Evolutionary conservation across 35 echinoderm and acorn worm species (phyloP).

Genomic region (Ptychodera flava): DNA sequence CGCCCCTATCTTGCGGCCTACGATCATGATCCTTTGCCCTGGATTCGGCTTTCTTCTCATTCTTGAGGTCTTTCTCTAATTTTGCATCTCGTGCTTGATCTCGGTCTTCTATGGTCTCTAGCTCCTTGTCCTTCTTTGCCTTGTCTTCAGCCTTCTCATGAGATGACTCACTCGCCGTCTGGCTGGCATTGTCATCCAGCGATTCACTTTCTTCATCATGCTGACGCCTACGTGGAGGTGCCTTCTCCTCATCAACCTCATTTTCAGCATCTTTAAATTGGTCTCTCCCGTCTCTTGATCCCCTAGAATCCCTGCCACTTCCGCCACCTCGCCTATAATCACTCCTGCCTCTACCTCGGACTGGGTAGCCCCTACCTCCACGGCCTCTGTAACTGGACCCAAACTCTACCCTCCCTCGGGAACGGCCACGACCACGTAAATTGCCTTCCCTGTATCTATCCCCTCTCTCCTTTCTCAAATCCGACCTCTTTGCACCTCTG

Average conservation of each 20-base stretch:
- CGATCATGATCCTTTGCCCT: conserved; percentile 20
- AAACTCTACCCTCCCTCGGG: neutral
- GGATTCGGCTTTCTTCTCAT: neutral
- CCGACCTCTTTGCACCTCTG: neutral
- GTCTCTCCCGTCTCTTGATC: conserved; percentile 35
- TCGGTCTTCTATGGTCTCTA: neutral
- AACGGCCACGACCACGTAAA: neutral
- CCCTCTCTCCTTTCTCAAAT: neutral
- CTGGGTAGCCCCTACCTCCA: neutral
- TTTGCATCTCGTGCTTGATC: conserved; percentile 9
- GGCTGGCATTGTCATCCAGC: conserved; percentile 17
- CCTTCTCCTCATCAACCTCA: conserved; percentile 31
- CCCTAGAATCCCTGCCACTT: conserved; percentile 54
- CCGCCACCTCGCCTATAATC: conserved; percentile 1
- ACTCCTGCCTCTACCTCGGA: conserved; percentile 28
- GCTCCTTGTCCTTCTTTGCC: conserved; percentile 14
- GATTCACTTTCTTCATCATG: conserved; percentile 23
- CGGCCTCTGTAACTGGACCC: conserved; percentile 11
- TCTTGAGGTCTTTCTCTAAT: conserved; percentile 4
- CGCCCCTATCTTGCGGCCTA: conserved; percentile 17
- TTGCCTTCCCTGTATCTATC: neutral
- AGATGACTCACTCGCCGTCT: neutral
- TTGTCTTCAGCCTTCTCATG: conserved; percentile 21
- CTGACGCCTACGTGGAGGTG: conserved; percentile 42
- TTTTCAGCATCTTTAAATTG: neutral